Conservation (phyloP, 2,113 vertebrate species). For the Anser cygnoides region DNA sequence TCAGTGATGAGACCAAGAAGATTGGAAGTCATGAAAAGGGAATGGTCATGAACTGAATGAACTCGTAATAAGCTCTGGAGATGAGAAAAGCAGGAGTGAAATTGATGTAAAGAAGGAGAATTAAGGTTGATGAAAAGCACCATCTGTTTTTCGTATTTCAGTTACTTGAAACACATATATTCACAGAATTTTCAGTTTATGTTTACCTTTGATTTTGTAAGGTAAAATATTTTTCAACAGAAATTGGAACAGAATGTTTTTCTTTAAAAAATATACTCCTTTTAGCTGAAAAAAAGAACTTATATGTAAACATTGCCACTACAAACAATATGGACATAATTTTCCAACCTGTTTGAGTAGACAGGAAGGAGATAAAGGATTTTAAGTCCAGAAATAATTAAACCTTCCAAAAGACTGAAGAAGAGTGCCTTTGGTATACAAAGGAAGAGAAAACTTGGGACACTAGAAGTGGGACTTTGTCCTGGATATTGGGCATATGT, state of each 20-base stretch:
- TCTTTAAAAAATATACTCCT: not conserved
- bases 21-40: not conserved
- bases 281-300: not conserved
- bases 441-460: not conserved
- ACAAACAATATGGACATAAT: not conserved
- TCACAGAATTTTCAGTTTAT: not conserved
- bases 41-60: not conserved
- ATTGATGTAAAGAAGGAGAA: not conserved
- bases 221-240: constrained; percentile 24
- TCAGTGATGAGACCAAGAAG: not conserved
- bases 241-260: not conserved
- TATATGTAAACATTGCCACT: not conserved
- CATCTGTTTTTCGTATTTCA: not conserved
- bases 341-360: not conserved
- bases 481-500: not conserved
- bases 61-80: not conserved
- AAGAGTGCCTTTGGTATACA: not conserved
- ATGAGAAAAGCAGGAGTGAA: not conserved
- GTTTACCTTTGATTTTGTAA: not conserved
- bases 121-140: not conserved
- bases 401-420: not conserved
- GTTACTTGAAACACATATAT: not conserved
- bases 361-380: not conserved
- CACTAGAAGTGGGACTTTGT: not conserved
- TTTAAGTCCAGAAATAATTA: not conserved